Percentiles rank a stretch among this genome's conserved stretches.
phyloP scores from a whole-genome alignment of 2,113 vertebrate species.

The Noturus placidus region DNA sequence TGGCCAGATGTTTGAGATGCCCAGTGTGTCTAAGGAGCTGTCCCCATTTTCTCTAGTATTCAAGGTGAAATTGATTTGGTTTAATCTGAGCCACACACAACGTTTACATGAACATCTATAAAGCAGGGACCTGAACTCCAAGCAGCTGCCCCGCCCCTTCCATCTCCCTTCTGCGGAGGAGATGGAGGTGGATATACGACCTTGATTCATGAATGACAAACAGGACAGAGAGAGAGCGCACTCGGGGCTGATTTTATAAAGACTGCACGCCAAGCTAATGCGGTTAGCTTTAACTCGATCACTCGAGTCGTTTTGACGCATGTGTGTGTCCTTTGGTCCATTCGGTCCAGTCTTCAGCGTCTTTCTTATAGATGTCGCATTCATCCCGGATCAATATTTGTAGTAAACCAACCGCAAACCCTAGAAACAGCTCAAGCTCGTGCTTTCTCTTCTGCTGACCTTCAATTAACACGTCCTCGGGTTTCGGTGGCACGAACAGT shows the following conservation, averaged over 20 bases:
- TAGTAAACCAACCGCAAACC: not conserved
- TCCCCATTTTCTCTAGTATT: not conserved
- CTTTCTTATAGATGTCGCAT: not conserved
- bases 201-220: slow-evolving; percentile 73
- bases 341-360: not conserved
- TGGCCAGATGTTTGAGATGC: slow-evolving; percentile 16
- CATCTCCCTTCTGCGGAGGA: slow-evolving; percentile 57
- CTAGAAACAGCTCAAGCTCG: slow-evolving; percentile 17
- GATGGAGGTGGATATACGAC: slow-evolving; percentile 58
- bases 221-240: slow-evolving; percentile 53
- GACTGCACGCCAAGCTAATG: not conserved
- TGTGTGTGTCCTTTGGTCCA: not conserved
- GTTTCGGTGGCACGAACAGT: not conserved
- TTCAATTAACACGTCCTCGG: slow-evolving; percentile 26
- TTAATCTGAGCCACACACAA: slow-evolving; percentile 39
- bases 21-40: not conserved
- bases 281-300: not conserved
- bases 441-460: slow-evolving; percentile 24
- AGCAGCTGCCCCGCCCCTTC: slow-evolving; percentile 59
- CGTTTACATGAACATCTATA: slow-evolving; percentile 56
- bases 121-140: slow-evolving; percentile 60
- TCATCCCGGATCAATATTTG: slow-evolving; percentile 22
- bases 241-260: slow-evolving; percentile 25
- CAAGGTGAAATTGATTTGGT: slow-evolving; percentile 30
- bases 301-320: not conserved